These are phyloP conservation scores for Sarcophaga carnaria DNA, from an alignment of 2,888 invertebrate genomes.

Conservation along the genomic window DNA sequence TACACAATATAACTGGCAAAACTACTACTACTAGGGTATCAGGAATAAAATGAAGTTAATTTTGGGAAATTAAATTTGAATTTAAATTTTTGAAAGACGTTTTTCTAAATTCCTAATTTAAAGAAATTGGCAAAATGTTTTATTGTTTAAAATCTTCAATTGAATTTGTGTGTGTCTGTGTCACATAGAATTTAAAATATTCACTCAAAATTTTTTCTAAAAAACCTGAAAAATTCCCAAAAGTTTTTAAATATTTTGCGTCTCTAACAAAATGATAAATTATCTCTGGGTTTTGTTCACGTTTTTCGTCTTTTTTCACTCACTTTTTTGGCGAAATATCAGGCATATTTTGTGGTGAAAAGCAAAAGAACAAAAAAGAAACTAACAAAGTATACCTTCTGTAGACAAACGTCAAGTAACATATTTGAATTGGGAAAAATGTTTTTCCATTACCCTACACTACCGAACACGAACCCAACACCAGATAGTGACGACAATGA, in stretches of 20 bases:
- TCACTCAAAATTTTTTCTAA: not conserved
- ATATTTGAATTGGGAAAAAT: not conserved
- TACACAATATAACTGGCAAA: too few species aligned
- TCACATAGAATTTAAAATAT: not conserved
- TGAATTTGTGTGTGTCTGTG: too few species aligned
- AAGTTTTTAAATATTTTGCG: constrained; percentile 51
- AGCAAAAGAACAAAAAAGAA: not conserved
- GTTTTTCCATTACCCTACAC: too few species aligned
- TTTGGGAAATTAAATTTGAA: not conserved
- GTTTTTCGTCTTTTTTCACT: too few species aligned
- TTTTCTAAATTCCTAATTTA: too few species aligned
- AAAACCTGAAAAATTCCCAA: constrained; percentile 36
- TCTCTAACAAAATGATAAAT: constrained; percentile 60
- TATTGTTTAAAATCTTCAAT: too few species aligned
- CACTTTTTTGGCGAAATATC: constrained; percentile 56
- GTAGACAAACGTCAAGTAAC: constrained; percentile 6
- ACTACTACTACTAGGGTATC: too few species aligned
- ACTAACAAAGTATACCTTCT: constrained; percentile 33
- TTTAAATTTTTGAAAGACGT: not conserved
- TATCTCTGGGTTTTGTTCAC: constrained; percentile 35
- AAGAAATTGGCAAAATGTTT: too few species aligned
- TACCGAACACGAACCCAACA: not conserved
- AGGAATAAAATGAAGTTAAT: not conserved
- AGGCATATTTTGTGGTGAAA: constrained; percentile 60
- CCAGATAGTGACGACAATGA: constrained; percentile 53